Conservation (phyloP, 2,888 invertebrate genomes). For the Heliconius ismenius region DNA sequence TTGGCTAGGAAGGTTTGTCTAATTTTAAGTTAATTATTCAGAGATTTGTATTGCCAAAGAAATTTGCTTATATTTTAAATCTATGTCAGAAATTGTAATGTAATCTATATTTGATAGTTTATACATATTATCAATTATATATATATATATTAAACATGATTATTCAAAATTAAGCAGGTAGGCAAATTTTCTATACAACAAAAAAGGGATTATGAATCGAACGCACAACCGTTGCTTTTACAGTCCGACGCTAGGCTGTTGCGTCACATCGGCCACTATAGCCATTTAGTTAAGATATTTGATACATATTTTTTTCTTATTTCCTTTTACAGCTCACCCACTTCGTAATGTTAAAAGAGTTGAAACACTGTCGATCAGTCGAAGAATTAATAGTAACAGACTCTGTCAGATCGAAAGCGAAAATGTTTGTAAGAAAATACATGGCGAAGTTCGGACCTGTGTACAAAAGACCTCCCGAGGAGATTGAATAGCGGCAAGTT, state of each 20-base stretch:
- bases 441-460: constrained; percentile 96
- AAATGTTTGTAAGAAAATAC: constrained; percentile 96
- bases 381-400: constrained; percentile 93
- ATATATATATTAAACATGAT: background rate
- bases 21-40: background rate
- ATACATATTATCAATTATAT: no score
- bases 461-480: constrained; percentile 87
- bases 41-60: no score
- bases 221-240: no score
- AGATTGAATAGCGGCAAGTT: constrained; percentile 70
- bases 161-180: background rate
- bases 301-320: no score
- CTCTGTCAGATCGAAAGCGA: constrained; percentile 96
- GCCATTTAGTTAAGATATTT: no score
- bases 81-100: no score
- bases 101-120: no score
- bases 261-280: no score
- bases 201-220: no score
- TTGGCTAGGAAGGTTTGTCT: constrained; percentile 91
- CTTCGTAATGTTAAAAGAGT: constrained; percentile 96
- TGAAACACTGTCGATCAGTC: constrained; percentile 93
- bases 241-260: no score
- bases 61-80: no score
- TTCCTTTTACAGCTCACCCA: constrained; percentile 95
- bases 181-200: background rate